Conservation (phyloP, 2,888 invertebrate species). For the Erebia aethiops region DNA sequence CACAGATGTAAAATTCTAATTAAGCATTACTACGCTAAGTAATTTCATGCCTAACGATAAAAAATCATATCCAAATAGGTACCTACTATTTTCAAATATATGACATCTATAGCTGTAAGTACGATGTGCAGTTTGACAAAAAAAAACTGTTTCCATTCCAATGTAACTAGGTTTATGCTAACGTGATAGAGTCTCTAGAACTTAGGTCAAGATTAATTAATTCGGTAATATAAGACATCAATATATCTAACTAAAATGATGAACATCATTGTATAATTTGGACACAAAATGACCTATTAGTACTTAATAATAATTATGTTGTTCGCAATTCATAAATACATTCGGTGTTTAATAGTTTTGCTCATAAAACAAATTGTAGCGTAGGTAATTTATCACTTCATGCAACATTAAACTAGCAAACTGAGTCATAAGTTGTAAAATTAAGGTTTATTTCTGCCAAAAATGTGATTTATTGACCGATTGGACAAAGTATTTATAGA, state of each 20-base stretch:
- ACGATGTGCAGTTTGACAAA: not conserved
- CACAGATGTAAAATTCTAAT: not conserved
- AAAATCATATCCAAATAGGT: too few relatives aligned
- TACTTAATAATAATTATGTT: not conserved
- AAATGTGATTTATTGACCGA: not conserved
- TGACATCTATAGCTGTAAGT: too few relatives aligned
- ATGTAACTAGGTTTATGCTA: too few relatives aligned
- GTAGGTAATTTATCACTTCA: slow-evolving; percentile 15
- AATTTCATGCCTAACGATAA: too few relatives aligned
- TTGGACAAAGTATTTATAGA: not conserved
- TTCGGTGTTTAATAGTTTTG: slow-evolving; percentile 4
- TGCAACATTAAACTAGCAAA: slow-evolving; percentile 3
- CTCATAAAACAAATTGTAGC: slow-evolving; percentile 6
- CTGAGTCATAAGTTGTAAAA: slow-evolving; percentile 12
- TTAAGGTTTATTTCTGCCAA: not conserved
- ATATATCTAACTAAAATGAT: not conserved
- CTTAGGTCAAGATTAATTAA: not conserved
- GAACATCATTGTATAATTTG: not conserved
- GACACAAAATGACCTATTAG: not conserved
- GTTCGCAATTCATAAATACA: not conserved
- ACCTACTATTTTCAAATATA: too few relatives aligned
- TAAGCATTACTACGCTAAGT: too few relatives aligned
- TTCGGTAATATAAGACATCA: not conserved
- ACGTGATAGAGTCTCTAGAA: too few relatives aligned
- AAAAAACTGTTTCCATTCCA: too few relatives aligned